Conservation (phyloP, 2,113 vertebrate species). For the Peromyscus polionotus region DNA sequence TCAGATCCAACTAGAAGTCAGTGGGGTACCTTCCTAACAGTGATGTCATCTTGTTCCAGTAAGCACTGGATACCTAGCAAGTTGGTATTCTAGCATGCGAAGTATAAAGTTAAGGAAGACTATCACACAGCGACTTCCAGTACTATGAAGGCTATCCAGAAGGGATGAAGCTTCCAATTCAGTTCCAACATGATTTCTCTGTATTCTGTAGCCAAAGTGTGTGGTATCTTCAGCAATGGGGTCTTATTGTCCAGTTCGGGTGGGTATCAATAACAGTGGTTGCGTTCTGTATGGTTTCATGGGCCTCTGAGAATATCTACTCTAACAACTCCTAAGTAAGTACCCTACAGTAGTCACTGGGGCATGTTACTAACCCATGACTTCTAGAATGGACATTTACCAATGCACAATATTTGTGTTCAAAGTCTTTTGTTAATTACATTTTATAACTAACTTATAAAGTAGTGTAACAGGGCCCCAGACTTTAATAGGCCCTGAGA, state of each 20-base stretch:
- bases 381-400: neutral
- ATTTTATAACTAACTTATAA: neutral
- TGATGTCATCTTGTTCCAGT: neutral
- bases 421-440: neutral
- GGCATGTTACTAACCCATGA: neutral
- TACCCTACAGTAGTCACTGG: neutral
- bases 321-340: neutral
- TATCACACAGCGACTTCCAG: neutral
- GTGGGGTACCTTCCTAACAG: neutral
- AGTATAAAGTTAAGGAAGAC: neutral
- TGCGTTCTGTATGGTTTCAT: neutral
- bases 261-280: neutral
- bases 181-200: neutral
- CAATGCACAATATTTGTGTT: neutral
- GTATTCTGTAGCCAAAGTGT: neutral
- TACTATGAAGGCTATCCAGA: neutral
- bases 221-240: neutral
- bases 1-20: neutral
- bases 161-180: neutral
- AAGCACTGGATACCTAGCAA: neutral
- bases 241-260: neutral
- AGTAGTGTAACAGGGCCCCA: neutral
- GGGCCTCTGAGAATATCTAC: neutral
- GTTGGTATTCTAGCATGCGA: neutral
- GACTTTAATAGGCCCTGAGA: no score